Evolutionary conservation across 92 coral and sea anemone species (phyloP).

Genomic region (Palythoa grandis): DNA sequence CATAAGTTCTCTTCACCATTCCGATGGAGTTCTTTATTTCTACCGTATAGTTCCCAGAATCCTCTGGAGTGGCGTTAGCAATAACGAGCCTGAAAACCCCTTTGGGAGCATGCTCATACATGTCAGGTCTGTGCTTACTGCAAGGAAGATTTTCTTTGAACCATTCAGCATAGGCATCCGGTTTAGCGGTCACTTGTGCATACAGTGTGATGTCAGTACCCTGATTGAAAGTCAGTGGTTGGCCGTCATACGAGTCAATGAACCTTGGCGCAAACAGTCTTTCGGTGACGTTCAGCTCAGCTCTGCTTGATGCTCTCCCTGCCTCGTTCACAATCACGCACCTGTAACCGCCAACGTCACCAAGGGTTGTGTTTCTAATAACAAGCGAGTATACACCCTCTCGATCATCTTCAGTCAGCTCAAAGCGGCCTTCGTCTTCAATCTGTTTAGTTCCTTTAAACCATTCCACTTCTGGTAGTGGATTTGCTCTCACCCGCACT

Average conservation of each 20-base stretch:
- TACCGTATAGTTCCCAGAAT: slow-evolving; percentile 59
- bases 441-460: slow-evolving; percentile 72
- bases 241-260: slow-evolving; percentile 61
- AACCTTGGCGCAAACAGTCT: slow-evolving; percentile 85
- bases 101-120: slow-evolving; percentile 44
- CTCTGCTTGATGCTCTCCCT: slow-evolving; percentile 86
- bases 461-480: slow-evolving; percentile 85
- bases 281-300: slow-evolving; percentile 84
- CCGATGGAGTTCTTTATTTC: slow-evolving; percentile 56
- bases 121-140: slow-evolving; percentile 46
- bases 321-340: slow-evolving; percentile 91
- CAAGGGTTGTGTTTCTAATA: slow-evolving; percentile 67
- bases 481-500: slow-evolving; percentile 82
- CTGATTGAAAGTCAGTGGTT: slow-evolving; percentile 66
- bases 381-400: slow-evolving; percentile 61
- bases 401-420: slow-evolving; percentile 59
- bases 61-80: slow-evolving; percentile 52
- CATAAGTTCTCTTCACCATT: slow-evolving; percentile 44
- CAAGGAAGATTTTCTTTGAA: slow-evolving; percentile 80
- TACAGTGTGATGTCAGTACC: slow-evolving; percentile 76
- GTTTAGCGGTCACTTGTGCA: slow-evolving; percentile 80
- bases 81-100: slow-evolving; percentile 44
- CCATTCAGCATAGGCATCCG: slow-evolving; percentile 91
- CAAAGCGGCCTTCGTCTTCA: slow-evolving; percentile 76
- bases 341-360: slow-evolving; percentile 88